A percentile compares a stretch with the other conserved stretches of the same genome.
Conservation (phyloP, 1,140 invertebrate species). For the Pogonognathellus flavescens region DNA sequence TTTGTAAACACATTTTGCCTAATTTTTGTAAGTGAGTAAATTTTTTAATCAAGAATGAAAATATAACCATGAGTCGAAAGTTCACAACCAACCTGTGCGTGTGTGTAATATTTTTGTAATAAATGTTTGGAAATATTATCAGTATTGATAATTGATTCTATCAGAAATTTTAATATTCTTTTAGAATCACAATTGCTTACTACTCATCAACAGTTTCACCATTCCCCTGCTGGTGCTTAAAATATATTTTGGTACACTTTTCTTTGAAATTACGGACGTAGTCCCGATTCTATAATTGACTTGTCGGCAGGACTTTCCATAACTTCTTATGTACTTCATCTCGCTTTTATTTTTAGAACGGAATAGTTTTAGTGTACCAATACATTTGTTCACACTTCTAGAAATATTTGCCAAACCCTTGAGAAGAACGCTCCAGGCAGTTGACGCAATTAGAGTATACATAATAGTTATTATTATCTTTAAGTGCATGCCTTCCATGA, state of each 20-base stretch:
- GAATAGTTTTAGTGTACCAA: neutral
- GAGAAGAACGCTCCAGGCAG: neutral
- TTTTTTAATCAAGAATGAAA: no score
- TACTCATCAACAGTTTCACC: neutral
- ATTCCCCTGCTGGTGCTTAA: neutral
- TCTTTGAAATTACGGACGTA: neutral
- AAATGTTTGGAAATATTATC: no score
- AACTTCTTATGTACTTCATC: neutral
- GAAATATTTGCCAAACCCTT: neutral
- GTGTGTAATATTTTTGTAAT: no score
- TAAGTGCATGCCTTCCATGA: neutral
- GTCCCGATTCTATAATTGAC: neutral
- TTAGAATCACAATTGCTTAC: no score
- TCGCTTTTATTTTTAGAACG: neutral
- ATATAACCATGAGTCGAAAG: no score
- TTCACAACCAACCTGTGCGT: no score
- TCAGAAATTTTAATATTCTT: no score
- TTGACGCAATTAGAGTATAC: neutral
- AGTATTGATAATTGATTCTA: no score
- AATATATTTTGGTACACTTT: conserved; percentile 2
- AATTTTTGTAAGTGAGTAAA: no score
- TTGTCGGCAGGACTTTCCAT: neutral
- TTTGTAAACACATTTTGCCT: no score
- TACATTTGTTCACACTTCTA: neutral
- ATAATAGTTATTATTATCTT: neutral